phyloP scores from a whole-genome alignment of 2,113 vertebrate species.

The Alosa alosa region DNA sequence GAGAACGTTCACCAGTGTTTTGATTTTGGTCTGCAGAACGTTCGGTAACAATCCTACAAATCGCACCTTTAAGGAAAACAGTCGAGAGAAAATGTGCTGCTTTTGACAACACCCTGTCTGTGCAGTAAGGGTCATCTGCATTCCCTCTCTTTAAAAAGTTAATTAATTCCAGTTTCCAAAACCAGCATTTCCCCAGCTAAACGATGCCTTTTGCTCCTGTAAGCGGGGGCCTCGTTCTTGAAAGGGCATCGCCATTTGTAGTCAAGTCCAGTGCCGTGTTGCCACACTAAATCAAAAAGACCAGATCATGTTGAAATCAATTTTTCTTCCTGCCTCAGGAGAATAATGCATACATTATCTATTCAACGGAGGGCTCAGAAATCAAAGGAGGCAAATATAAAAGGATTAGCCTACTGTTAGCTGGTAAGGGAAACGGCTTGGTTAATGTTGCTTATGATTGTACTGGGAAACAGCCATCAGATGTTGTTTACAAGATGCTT shows the following conservation, averaged over 20 bases:
- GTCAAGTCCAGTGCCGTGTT: not conserved
- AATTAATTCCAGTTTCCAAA: not conserved
- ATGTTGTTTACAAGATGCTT: not conserved
- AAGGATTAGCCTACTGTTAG: not conserved
- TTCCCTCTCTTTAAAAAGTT: not conserved
- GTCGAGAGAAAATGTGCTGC: not conserved
- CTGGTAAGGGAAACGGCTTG: not conserved
- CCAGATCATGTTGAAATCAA: not conserved
- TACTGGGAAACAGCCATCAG: not conserved
- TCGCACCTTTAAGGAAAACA: constrained; percentile 13
- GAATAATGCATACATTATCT: constrained; percentile 17
- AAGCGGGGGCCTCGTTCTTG: not conserved
- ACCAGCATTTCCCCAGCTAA: constrained; percentile 4
- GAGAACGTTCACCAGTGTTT: no score
- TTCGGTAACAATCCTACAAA: no score
- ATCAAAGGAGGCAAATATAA: not conserved
- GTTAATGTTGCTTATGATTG: constrained; percentile 1
- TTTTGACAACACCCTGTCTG: not conserved
- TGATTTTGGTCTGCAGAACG: no score
- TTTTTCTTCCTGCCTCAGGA: not conserved
- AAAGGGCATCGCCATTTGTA: constrained; percentile 7
- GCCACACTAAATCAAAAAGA: constrained; percentile 16
- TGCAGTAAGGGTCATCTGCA: not conserved
- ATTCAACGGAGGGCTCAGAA: not conserved
- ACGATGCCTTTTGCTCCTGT: not conserved